phyloP scores from a whole-genome alignment of 2,797 vertebrate genomes.

The Strix occidentalis region DNA sequence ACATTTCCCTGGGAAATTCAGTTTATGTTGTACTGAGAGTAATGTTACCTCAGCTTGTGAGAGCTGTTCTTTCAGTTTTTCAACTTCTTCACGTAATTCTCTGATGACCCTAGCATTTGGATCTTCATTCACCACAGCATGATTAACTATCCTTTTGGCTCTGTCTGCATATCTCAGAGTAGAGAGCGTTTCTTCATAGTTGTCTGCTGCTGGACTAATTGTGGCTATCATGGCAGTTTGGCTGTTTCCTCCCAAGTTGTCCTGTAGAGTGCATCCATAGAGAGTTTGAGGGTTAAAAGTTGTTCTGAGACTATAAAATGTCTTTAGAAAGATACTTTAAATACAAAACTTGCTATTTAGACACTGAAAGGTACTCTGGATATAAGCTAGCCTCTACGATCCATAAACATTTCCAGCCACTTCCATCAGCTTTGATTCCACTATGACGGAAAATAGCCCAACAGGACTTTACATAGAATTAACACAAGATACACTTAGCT shows the following conservation, averaged over 20 bases:
- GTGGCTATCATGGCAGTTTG: conserved; percentile 99
- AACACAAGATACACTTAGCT: neutral
- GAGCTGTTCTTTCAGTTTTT: conserved; percentile 94
- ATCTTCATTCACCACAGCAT: conserved; percentile 96
- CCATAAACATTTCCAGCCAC: neutral
- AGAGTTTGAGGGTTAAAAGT: neutral
- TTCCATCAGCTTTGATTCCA: neutral
- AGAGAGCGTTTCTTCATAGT: conserved; percentile 97
- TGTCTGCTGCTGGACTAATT: conserved; percentile 95
- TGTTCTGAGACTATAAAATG: neutral
- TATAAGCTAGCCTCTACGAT: neutral
- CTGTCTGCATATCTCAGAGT: conserved; percentile 95
- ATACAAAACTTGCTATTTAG: neutral
- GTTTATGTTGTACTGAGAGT: neutral
- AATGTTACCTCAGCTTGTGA: conserved; percentile 90
- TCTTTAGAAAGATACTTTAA: neutral
- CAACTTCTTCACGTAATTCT: conserved; percentile 95
- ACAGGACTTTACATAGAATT: neutral
- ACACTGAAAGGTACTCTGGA: neutral
- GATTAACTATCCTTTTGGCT: conserved; percentile 96
- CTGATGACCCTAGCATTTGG: conserved; percentile 97
- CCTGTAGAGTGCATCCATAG: conserved; percentile 75
- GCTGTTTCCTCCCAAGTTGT: conserved; percentile 97
- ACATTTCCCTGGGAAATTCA: neutral
- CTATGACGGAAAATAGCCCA: neutral